Percentiles rank a stretch among this genome's conserved stretches.
These are phyloP conservation scores for Hypotaenidia philippensis DNA, from an alignment of 2,797 vertebrate species.

Conservation along the genomic window DNA sequence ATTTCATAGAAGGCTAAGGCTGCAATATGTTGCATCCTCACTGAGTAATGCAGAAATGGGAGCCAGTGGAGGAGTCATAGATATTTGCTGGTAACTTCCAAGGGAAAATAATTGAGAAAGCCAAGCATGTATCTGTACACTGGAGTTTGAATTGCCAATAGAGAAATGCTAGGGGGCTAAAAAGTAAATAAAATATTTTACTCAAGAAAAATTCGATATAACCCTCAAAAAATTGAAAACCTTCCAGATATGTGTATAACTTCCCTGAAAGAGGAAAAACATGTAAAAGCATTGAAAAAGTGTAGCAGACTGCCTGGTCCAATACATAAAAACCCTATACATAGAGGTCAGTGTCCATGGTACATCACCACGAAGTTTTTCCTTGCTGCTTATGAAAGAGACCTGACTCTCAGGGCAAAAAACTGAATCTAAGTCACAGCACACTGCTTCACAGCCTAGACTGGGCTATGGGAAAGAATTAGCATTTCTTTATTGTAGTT, in stretches of 20 bases:
- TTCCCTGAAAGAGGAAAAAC: background rate
- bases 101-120: background rate
- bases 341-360: accelerated
- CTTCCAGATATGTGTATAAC: background rate
- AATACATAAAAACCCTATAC: background rate
- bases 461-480: background rate
- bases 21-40: background rate
- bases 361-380: background rate
- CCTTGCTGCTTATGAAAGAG: background rate
- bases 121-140: background rate
- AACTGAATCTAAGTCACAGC: background rate
- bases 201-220: background rate
- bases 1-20: background rate
- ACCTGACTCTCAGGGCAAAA: background rate
- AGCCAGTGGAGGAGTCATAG: background rate
- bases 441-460: background rate
- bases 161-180: background rate
- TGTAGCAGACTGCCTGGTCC: background rate
- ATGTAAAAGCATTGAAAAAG: background rate
- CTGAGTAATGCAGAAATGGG: background rate
- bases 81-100: background rate
- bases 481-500: background rate
- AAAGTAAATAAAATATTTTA: background rate
- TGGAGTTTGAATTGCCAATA: background rate
- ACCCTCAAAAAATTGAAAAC: background rate